Evolutionary conservation across 2,113 vertebrate species (phyloP).

Genomic region (Mola mola): DNA sequence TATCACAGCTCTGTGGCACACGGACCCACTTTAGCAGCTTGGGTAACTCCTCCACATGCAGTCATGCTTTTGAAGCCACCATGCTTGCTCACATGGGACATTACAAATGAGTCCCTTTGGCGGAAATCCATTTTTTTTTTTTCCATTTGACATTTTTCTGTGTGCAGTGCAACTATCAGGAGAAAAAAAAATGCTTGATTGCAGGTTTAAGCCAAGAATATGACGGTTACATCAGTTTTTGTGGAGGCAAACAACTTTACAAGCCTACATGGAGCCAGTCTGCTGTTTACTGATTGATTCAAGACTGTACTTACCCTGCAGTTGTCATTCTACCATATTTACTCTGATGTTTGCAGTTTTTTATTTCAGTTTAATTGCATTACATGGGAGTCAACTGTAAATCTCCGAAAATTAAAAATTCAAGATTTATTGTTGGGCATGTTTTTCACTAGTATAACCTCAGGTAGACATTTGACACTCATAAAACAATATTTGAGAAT

Average conservation of each 20-base stretch:
- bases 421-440: no score
- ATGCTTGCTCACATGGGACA: conserved; percentile 23
- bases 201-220: no score
- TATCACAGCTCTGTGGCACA: conserved; percentile 56
- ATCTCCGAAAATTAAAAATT: no score
- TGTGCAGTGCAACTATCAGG: no score
- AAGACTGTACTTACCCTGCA: conserved; percentile 12
- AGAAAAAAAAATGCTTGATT: no score
- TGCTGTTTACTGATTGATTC: conserved; percentile 1
- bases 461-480: conserved; percentile 1
- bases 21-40: conserved; percentile 28
- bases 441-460: neutral
- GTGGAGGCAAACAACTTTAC: neutral
- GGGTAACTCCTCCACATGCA: conserved; percentile 29
- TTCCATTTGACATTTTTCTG: conserved; percentile 3
- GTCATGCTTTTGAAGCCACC: conserved; percentile 16
- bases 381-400: neutral
- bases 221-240: no score
- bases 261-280: conserved; percentile 21
- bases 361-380: neutral
- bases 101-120: conserved; percentile 15
- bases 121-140: conserved; percentile 4
- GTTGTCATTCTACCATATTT: conserved; percentile 11
- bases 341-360: conserved; percentile 2
- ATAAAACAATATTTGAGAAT: conserved; percentile 9